Conservation (phyloP, 1,140 invertebrate genomes). For the Aphis craccivora region DNA sequence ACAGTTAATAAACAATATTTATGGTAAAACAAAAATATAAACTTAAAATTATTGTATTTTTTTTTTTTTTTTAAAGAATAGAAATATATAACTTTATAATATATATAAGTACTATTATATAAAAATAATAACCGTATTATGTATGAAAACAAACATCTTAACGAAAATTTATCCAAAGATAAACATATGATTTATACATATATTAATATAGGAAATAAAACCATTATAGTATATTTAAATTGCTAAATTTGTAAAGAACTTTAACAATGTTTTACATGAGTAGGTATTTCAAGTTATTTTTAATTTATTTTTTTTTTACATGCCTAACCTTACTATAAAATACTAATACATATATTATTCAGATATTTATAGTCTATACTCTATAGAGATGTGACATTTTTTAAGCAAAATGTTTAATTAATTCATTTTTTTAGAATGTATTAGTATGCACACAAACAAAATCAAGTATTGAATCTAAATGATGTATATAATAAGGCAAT, state of each 20-base stretch:
- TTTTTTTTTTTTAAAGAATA: too few species aligned
- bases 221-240: neutral
- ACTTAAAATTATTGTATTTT: too few species aligned
- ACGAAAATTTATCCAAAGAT: too few species aligned
- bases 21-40: too few species aligned
- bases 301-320: neutral
- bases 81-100: too few species aligned
- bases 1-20: too few species aligned
- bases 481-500: neutral
- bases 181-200: neutral
- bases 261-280: neutral
- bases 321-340: neutral
- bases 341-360: neutral
- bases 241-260: neutral
- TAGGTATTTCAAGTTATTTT: neutral
- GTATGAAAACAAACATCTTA: too few species aligned
- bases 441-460: neutral
- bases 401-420: neutral
- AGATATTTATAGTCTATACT: too few species aligned
- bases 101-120: too few species aligned
- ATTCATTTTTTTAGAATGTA: neutral
- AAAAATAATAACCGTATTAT: too few species aligned
- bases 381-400: neutral
- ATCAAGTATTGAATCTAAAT: neutral
- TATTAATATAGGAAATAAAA: neutral